Evolutionary conservation across 2,113 vertebrate species (phyloP).

Genomic region (Elachura formosa): DNA sequence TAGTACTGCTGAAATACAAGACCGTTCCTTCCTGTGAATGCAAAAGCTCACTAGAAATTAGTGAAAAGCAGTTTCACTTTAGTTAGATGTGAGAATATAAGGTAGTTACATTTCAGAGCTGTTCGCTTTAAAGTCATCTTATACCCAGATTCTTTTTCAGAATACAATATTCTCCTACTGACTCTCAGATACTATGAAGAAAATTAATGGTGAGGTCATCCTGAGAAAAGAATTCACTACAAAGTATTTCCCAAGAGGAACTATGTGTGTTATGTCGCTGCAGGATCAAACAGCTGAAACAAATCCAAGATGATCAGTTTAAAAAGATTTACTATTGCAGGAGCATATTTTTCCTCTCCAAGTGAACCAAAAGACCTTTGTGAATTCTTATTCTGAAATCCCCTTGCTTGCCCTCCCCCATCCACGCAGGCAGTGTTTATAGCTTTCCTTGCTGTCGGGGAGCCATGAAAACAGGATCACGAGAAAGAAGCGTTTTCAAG

Average conservation of each 20-base stretch:
- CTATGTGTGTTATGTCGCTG: background rate
- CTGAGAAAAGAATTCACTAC: background rate
- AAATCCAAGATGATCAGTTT: background rate
- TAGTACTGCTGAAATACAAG: background rate
- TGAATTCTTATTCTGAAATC: background rate
- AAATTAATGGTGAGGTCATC: background rate
- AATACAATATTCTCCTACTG: background rate
- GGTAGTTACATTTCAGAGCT: rapidly evolving
- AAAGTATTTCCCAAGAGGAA: background rate
- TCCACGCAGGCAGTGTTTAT: background rate
- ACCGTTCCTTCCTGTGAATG: background rate
- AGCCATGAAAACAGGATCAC: constrained; percentile 23
- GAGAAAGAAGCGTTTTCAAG: background rate
- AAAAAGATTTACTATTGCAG: background rate
- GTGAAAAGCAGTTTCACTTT: background rate
- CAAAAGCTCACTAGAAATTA: background rate
- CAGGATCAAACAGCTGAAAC: background rate
- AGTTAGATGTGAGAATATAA: background rate
- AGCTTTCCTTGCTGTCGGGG: background rate
- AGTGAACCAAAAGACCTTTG: background rate
- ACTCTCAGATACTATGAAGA: background rate
- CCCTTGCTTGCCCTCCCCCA: background rate
- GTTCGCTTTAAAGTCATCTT: background rate
- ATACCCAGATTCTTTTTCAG: background rate
- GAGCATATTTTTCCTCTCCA: background rate